These are phyloP conservation scores for Desmophyllum pertusum DNA, from an alignment of 92 coral and sea anemone species.

Conservation along the genomic window DNA sequence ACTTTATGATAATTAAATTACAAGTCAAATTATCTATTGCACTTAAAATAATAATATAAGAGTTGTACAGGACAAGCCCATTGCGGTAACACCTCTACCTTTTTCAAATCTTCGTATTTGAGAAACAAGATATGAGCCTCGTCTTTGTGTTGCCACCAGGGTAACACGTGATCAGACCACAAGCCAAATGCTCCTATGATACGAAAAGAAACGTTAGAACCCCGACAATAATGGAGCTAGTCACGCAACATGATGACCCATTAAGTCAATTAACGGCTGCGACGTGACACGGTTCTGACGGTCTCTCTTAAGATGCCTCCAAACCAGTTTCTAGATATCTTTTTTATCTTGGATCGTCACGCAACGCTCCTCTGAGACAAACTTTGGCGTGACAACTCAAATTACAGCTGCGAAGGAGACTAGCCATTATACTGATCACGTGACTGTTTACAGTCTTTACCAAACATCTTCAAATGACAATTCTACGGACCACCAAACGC, in stretches of 20 bases:
- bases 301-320: too few species aligned
- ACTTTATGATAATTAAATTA: neutral
- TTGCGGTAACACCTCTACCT: conserved; percentile 3
- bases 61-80: neutral
- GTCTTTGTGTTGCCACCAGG: conserved; percentile 49
- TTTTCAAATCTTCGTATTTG: conserved; percentile 47
- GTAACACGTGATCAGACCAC: conserved; percentile 55
- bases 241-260: too few species aligned
- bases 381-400: neutral
- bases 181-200: conserved; percentile 30
- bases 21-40: neutral
- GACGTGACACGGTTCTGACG: too few species aligned
- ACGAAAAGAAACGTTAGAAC: neutral
- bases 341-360: too few species aligned
- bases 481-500: too few species aligned
- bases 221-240: neutral
- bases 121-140: conserved; percentile 50
- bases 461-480: neutral
- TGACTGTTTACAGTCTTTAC: neutral
- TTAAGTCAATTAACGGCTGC: too few species aligned
- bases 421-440: neutral
- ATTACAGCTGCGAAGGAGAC: too few species aligned
- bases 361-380: neutral
- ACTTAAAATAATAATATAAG: neutral
- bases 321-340: too few species aligned